A percentile compares a stretch with the other conserved stretches of the same genome.
Evolutionary conservation across 2,797 vertebrate genomes (phyloP).

Genomic region (Ibycter americanus): DNA sequence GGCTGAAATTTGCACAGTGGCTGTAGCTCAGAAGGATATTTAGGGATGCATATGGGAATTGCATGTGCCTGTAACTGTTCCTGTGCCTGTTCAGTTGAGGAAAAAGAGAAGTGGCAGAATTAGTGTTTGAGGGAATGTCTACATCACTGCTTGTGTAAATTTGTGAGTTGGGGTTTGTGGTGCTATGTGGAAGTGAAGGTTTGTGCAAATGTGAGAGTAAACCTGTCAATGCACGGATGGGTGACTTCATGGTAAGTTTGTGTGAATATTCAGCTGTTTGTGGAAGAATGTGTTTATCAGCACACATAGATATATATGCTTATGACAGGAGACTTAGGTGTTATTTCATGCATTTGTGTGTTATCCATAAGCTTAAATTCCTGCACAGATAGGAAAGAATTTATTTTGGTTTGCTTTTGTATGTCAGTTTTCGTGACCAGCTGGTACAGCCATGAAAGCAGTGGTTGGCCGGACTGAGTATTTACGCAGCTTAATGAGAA

Average conservation of each 20-base stretch:
- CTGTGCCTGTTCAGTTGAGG: background rate
- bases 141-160: background rate
- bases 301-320: background rate
- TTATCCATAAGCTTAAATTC: background rate
- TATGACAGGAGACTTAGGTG: background rate
- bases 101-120: background rate
- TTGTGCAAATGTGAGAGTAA: background rate
- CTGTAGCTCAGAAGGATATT: background rate
- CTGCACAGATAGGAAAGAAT: background rate
- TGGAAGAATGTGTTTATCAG: background rate
- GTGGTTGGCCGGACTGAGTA: background rate
- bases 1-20: background rate
- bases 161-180: background rate
- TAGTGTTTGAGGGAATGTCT: background rate
- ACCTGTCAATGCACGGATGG: background rate
- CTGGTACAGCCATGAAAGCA: background rate
- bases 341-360: background rate
- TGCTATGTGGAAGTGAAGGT: background rate
- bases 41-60: background rate
- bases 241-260: background rate
- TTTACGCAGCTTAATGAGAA: slow-evolving; percentile 16
- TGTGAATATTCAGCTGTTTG: background rate
- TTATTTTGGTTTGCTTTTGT: background rate
- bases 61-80: background rate
- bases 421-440: background rate